phyloP scores from a whole-genome alignment of 1,140 invertebrate genomes.

The Trinorchestia longiramus region DNA sequence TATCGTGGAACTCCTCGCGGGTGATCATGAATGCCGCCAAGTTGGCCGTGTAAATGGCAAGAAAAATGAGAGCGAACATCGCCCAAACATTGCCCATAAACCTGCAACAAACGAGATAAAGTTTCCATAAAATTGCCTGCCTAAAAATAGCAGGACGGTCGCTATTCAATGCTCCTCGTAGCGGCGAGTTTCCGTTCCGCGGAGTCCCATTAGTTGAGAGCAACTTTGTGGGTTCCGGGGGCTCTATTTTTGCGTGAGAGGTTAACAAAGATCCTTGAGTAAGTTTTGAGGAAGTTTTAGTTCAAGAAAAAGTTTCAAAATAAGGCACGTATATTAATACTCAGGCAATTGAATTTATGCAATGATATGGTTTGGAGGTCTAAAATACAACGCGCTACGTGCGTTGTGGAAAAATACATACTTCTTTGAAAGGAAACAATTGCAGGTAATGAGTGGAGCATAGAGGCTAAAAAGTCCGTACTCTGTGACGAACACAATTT shows the following conservation, averaged over 20 bases:
- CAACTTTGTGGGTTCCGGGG: not conserved
- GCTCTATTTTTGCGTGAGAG: not conserved
- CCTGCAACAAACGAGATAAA: slow-evolving; percentile 70
- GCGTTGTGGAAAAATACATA: not conserved
- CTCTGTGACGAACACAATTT: not conserved
- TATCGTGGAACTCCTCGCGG: slow-evolving; percentile 92
- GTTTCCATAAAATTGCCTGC: slow-evolving; percentile 27
- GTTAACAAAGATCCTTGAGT: not conserved
- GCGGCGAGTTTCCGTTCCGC: not conserved
- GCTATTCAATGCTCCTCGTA: not conserved
- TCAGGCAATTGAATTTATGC: not conserved
- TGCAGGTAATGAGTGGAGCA: not conserved
- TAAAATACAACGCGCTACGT: not conserved
- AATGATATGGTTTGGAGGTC: not conserved
- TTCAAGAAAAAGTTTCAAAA: not conserved
- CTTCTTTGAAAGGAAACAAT: not conserved
- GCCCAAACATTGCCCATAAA: slow-evolving; percentile 99
- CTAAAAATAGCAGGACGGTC: slow-evolving; percentile 36
- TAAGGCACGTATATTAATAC: not conserved
- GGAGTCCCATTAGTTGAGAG: not conserved
- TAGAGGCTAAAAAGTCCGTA: not conserved
- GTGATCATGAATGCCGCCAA: slow-evolving; percentile 99
- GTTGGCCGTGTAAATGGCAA: slow-evolving; percentile 95
- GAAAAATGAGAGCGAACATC: slow-evolving; percentile 94
- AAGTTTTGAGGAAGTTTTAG: not conserved